These are phyloP conservation scores for Saccopteryx bilineata DNA, from an alignment of 2,113 vertebrate genomes.

Conservation along the genomic window DNA sequence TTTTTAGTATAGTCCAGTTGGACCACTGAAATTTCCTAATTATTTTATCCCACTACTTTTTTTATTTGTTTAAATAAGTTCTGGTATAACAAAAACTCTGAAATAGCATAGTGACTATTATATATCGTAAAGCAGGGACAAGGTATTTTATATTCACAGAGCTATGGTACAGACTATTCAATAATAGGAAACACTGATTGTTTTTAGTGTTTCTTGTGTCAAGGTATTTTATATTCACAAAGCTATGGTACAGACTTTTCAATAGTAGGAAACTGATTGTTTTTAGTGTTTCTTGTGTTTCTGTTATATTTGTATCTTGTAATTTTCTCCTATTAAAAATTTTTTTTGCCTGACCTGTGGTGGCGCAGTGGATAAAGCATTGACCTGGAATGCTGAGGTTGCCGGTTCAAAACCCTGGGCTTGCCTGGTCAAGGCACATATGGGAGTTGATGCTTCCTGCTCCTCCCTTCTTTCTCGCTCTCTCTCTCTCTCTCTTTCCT, in stretches of 20 bases:
- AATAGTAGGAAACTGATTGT: not conserved
- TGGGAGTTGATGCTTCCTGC: no score
- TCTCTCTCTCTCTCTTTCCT: no score
- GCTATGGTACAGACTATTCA: not conserved
- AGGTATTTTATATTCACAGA: conserved; percentile 24
- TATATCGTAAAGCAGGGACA: not conserved
- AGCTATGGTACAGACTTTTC: not conserved
- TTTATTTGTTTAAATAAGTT: conserved; percentile 23
- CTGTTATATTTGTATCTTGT: conserved; percentile 43
- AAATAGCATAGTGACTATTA: not conserved
- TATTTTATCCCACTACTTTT: conserved; percentile 20
- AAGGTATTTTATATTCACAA: conserved; percentile 19
- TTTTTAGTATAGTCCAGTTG: conserved; percentile 33
- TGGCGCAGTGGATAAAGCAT: no score
- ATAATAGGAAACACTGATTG: not conserved
- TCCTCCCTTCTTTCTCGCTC: no score
- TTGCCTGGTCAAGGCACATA: no score
- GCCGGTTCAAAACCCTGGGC: no score
- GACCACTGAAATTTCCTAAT: conserved; percentile 1
- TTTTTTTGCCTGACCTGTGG: no score
- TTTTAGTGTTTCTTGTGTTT: conserved; percentile 10
- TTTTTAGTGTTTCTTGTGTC: conserved; percentile 1
- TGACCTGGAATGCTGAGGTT: no score
- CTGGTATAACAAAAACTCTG: conserved; percentile 1
- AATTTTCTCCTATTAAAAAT: not conserved